A percentile compares a stretch with the other conserved stretches of the same genome.
These are phyloP conservation scores for Mythimna lalbum DNA, from an alignment of 2,888 invertebrate species.

Conservation along the genomic window DNA sequence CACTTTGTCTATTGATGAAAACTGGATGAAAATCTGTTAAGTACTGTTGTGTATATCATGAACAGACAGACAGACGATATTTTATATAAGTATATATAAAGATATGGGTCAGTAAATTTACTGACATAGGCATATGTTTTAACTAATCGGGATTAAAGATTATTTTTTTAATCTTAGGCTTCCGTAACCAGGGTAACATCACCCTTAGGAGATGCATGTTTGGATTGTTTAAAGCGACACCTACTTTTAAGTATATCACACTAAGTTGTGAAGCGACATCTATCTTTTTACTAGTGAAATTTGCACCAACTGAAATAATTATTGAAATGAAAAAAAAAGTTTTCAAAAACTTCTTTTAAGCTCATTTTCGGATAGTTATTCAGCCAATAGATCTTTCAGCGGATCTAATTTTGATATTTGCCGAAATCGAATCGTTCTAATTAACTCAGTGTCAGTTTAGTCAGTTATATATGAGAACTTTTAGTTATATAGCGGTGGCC, in stretches of 20 bases:
- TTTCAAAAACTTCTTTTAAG: neutral
- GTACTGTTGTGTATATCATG: too few relatives aligned
- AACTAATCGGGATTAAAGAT: too few relatives aligned
- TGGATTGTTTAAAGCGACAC: constrained; percentile 3
- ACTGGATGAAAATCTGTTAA: too few relatives aligned
- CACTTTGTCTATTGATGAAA: too few relatives aligned
- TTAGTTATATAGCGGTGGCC: neutral
- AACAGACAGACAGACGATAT: too few relatives aligned
- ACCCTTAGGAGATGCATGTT: neutral
- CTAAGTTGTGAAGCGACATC: neutral
- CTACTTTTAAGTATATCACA: neutral
- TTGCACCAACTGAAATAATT: neutral
- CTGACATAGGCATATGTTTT: too few relatives aligned
- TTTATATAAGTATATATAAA: too few relatives aligned
- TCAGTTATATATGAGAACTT: neutral
- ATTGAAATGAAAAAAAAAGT: neutral
- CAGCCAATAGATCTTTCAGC: neutral
- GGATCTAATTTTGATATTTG: neutral
- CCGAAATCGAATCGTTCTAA: neutral
- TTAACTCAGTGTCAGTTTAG: too few relatives aligned
- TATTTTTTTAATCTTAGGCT: neutral
- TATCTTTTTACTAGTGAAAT: neutral
- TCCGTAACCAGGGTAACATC: neutral
- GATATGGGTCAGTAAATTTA: too few relatives aligned
- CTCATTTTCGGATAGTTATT: neutral